Evolutionary conservation across 2,888 invertebrate genomes (phyloP).

Genomic region (Eristalinus aeneus): DNA sequence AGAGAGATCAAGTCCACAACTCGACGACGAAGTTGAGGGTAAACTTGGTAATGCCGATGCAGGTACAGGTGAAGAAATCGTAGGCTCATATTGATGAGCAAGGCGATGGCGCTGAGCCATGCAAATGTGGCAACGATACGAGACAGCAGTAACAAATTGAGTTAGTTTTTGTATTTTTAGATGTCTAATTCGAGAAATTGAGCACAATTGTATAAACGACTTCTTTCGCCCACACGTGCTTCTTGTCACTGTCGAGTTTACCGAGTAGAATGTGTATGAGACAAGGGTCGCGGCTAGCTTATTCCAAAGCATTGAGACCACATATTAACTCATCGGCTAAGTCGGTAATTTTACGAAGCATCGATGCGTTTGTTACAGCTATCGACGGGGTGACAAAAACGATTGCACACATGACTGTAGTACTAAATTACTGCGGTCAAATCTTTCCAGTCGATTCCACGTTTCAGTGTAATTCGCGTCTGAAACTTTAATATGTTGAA

Average conservation of each 20-base stretch:
- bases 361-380: not conserved
- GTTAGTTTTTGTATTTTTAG: not conserved
- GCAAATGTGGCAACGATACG: conserved; percentile 26
- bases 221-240: not conserved
- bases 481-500: conserved; percentile 57
- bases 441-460: conserved; percentile 40
- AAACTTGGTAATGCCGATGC: too few species aligned
- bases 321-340: not conserved
- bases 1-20: not conserved
- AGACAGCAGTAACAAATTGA: conserved; percentile 18
- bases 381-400: not conserved
- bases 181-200: conserved; percentile 23
- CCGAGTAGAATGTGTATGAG: not conserved
- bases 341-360: conserved; percentile 2
- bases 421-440: not conserved
- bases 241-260: not conserved
- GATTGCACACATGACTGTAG: not conserved
- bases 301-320: not conserved
- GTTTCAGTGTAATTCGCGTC: conserved; percentile 49
- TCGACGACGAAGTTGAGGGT: not conserved
- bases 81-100: conserved; percentile 15
- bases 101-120: conserved; percentile 8
- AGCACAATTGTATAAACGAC: not conserved
- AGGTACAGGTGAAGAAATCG: not conserved
- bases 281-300: not conserved